These are phyloP conservation scores for Hipparchia semele DNA, from an alignment of 2,888 invertebrate species.

Conservation along the genomic window DNA sequence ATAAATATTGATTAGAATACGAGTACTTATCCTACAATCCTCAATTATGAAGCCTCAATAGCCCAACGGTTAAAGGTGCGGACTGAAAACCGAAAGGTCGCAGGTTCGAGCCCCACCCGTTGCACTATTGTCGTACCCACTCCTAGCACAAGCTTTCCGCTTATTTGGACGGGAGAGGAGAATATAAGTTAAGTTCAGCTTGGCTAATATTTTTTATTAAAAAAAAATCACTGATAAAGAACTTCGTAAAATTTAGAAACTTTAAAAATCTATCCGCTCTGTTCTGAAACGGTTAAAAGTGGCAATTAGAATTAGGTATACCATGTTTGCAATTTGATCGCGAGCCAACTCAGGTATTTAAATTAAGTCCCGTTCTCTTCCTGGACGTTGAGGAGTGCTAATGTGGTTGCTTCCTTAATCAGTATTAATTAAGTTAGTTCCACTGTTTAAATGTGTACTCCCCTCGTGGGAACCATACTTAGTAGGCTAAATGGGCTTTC, in stretches of 20 bases:
- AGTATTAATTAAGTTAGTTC: constrained; percentile 35
- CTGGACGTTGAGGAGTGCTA: constrained; percentile 34
- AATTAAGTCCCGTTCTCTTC: constrained; percentile 36
- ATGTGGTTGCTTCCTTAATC: constrained; percentile 36
- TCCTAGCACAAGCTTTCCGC: no score
- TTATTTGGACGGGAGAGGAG: no score
- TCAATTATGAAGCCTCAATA: no score
- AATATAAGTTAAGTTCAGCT: no score
- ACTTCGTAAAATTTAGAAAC: background rate
- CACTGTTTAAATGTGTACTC: constrained; percentile 34
- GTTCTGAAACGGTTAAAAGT: constrained; percentile 7
- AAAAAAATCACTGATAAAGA: no score
- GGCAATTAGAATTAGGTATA: background rate
- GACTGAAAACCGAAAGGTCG: no score
- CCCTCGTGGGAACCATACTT: constrained; percentile 30
- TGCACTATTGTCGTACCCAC: no score
- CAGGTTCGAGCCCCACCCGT: no score
- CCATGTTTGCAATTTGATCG: constrained; percentile 16
- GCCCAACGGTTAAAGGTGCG: no score
- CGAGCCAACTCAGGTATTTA: constrained; percentile 31
- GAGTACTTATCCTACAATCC: no score
- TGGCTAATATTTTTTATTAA: no score
- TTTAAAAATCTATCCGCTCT: background rate
- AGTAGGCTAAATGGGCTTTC: constrained; percentile 11
- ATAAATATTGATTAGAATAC: no score